Percentiles rank a stretch among this genome's conserved stretches.
Conservation (phyloP, 2,797 vertebrate species). For the Eulemur coronatus region DNA sequence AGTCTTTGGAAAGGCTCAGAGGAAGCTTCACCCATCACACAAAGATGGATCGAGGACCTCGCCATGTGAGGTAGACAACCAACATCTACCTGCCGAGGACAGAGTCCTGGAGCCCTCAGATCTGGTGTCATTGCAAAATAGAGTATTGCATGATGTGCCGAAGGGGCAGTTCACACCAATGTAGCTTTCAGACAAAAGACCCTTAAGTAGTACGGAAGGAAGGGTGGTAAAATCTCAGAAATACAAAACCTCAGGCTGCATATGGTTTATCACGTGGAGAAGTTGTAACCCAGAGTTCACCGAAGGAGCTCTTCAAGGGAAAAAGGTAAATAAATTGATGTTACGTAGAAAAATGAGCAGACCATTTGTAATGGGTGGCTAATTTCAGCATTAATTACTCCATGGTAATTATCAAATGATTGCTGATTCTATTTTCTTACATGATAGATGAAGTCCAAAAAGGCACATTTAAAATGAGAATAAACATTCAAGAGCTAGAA, state of each 20-base stretch:
- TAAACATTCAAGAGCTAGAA: constrained; percentile 70
- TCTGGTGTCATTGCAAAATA: not conserved
- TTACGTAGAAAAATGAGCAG: constrained; percentile 72
- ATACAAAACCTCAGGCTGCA: not conserved
- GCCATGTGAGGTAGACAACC: not conserved
- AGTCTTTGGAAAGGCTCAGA: not conserved
- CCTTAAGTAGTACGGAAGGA: not conserved
- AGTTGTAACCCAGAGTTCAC: constrained; percentile 49
- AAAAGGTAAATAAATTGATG: constrained; percentile 73
- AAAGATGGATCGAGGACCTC: not conserved
- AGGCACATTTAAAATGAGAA: constrained; percentile 65
- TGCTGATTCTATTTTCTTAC: constrained; percentile 68
- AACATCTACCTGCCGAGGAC: not conserved
- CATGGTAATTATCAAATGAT: constrained; percentile 64
- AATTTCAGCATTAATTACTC: constrained; percentile 75
- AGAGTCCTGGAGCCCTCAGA: not conserved
- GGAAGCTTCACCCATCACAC: not conserved
- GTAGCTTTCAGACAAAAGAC: not conserved
- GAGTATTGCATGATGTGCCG: not conserved
- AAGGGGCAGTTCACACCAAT: not conserved
- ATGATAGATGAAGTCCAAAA: constrained; percentile 72
- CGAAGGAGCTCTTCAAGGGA: constrained; percentile 44
- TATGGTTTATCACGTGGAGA: constrained; percentile 7
- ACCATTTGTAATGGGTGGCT: constrained; percentile 70
- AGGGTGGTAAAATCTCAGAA: not conserved